phyloP scores from a whole-genome alignment of 2,113 vertebrate species.

The mouse (Mus musculus) region GRCm39 chr2:65762501-65763000 shows the following conservation, averaged over 20 bases:
- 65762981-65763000: conserved; percentile 23
- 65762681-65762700: conserved; percentile 21
- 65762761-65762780: neutral
- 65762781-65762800: conserved; percentile 39
- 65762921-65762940: conserved; percentile 47
- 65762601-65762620: conserved; percentile 44
- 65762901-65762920: conserved; percentile 2
- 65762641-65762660: conserved; percentile 15
- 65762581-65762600: conserved; percentile 54
- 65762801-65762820: conserved; percentile 32
- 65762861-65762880: conserved; percentile 8
- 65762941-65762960: conserved; percentile 64
- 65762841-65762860: neutral
- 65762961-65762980: conserved; percentile 76
- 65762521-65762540: conserved; percentile 76
- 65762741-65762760: conserved; percentile 13
- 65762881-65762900: conserved; percentile 51
- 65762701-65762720: neutral
- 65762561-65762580: conserved; percentile 83
- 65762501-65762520: conserved; percentile 64
- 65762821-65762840: conserved; percentile 39
- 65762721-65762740: conserved; percentile 55
- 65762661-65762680: neutral
- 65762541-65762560: conserved; percentile 81
- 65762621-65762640: conserved; percentile 20